Conservation (phyloP, 1,140 invertebrate genomes). For the Macrobrachium rosenbergii region DNA sequence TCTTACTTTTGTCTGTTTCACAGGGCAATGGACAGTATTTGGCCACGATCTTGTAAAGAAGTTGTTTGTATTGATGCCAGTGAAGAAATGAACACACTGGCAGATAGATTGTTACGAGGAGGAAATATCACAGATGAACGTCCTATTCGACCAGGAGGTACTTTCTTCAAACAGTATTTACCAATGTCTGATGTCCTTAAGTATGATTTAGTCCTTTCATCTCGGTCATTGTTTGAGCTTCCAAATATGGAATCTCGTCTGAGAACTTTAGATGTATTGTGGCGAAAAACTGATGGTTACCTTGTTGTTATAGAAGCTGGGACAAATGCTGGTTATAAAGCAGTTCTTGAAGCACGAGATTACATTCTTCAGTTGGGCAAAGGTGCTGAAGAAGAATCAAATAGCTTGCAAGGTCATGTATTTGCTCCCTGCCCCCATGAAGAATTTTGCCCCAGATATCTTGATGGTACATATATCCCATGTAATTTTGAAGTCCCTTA, state of each 20-base stretch:
- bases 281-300: slow-evolving; percentile 84
- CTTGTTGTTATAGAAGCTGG: slow-evolving; percentile 89
- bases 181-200: slow-evolving; percentile 78
- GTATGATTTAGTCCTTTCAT: slow-evolving; percentile 86
- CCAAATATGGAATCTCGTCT: slow-evolving; percentile 78
- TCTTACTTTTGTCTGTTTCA: slow-evolving; percentile 47
- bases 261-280: slow-evolving; percentile 82
- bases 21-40: slow-evolving; percentile 81
- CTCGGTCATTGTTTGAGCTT: slow-evolving; percentile 86
- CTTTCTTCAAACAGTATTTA: slow-evolving; percentile 85
- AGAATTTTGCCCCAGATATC: slow-evolving; percentile 78
- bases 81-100: slow-evolving; percentile 83
- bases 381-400: slow-evolving; percentile 11
- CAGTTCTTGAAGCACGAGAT: slow-evolving; percentile 72
- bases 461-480: slow-evolving; percentile 74
- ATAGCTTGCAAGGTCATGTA: slow-evolving; percentile 35
- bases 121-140: slow-evolving; percentile 73
- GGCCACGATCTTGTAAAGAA: slow-evolving; percentile 81
- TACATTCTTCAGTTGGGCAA: slow-evolving; percentile 68
- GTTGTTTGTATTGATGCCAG: slow-evolving; percentile 87
- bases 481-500: slow-evolving; percentile 84
- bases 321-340: slow-evolving; percentile 80
- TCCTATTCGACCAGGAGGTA: slow-evolving; percentile 72
- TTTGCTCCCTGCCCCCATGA: slow-evolving; percentile 81
- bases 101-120: slow-evolving; percentile 78